phyloP scores from a whole-genome alignment of 1,140 invertebrate genomes.

The Ips typographus region DNA sequence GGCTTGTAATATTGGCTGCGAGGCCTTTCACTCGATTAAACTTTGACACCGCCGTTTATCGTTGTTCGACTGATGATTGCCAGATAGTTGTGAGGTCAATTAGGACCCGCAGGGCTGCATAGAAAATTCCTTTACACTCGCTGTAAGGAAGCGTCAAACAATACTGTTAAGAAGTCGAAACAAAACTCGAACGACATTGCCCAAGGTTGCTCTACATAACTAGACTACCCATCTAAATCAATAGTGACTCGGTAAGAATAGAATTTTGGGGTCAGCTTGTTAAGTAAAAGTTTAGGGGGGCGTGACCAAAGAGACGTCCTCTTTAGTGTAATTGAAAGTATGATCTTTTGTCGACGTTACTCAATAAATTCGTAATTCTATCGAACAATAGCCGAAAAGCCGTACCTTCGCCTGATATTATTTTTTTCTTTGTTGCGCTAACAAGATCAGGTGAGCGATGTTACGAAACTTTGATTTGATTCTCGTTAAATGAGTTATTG shows the following conservation, averaged over 20 bases:
- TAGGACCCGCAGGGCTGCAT: too few relatives aligned
- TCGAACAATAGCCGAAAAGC: conserved; percentile 14
- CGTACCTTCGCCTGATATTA: conserved; percentile 14
- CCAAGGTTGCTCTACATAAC: too few relatives aligned
- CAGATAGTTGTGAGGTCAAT: too few relatives aligned
- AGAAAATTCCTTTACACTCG: too few relatives aligned
- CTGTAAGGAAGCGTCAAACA: too few relatives aligned
- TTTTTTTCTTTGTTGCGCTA: conserved; percentile 19
- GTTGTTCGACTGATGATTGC: too few relatives aligned
- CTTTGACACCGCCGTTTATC: too few relatives aligned
- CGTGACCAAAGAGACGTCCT: conserved; percentile 14
- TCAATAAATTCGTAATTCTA: conserved; percentile 20
- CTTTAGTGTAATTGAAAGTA: conserved; percentile 27
- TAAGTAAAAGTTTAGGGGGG: conserved; percentile 18
- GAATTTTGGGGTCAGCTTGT: conserved; percentile 12
- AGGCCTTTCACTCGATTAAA: too few relatives aligned
- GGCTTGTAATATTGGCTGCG: too few relatives aligned
- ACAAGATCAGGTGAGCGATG: conserved; percentile 14
- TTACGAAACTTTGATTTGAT: neutral
- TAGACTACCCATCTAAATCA: neutral
- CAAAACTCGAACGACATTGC: too few relatives aligned
- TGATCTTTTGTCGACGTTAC: conserved; percentile 19
- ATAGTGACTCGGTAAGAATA: neutral
- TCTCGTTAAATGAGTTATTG: neutral
- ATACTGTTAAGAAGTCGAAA: too few relatives aligned